These are phyloP conservation scores for Asobara japonica DNA, from an alignment of 1,140 invertebrate genomes.

Conservation along the genomic window DNA sequence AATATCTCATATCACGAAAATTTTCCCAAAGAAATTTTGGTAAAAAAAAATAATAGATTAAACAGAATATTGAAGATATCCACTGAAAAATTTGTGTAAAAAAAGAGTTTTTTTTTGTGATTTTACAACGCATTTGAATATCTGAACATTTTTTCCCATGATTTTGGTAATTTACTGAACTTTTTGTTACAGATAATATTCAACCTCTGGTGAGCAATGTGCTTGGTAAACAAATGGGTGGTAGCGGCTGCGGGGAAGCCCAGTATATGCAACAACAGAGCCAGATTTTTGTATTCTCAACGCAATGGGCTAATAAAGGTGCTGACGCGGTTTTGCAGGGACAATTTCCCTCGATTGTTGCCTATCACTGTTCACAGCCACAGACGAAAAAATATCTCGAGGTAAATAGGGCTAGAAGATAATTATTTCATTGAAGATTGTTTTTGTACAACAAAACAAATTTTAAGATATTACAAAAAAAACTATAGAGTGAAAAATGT, in stretches of 20 bases:
- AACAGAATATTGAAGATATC: too few species aligned
- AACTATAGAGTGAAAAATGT: too few species aligned
- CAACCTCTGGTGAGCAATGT: constrained; percentile 82
- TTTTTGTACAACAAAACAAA: too few species aligned
- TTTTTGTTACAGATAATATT: constrained; percentile 66
- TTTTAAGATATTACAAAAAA: too few species aligned
- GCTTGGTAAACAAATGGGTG: constrained; percentile 81
- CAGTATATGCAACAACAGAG: constrained; percentile 95
- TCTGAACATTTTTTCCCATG: background rate
- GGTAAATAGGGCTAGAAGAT: too few species aligned
- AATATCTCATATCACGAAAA: too few species aligned
- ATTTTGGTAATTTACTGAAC: background rate
- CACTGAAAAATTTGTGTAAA: too few species aligned
- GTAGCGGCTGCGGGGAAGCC: constrained; percentile 71
- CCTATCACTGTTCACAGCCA: constrained; percentile 94
- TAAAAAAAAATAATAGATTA: too few species aligned
- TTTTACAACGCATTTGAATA: background rate
- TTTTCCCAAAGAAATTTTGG: too few species aligned
- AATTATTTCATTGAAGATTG: too few species aligned
- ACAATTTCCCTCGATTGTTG: constrained; percentile 91
- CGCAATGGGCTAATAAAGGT: constrained; percentile 91
- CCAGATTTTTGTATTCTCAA: constrained; percentile 98
- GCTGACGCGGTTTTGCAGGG: constrained; percentile 91
- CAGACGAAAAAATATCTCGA: constrained; percentile 95
- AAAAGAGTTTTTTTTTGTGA: too few species aligned